These are phyloP conservation scores for Drosophila mauritiana DNA, from an alignment of 1,140 invertebrate species.

Conservation along the genomic window DNA sequence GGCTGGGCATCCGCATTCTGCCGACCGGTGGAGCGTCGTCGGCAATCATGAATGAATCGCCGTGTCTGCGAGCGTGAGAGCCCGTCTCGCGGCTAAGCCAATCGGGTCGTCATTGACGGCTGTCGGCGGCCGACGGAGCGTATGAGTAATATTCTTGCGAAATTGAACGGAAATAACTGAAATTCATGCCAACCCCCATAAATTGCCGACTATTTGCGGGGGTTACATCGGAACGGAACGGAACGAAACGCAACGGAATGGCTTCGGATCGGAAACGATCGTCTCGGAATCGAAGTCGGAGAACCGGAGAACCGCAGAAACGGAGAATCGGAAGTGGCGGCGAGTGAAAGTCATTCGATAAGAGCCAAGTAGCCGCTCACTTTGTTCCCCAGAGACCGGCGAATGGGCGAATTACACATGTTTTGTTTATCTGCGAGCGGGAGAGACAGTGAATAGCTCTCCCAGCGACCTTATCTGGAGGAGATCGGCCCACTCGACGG, in stretches of 20 bases:
- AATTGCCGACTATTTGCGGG: conserved; percentile 2
- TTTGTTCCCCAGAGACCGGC: conserved; percentile 22
- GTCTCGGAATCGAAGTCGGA: conserved; percentile 2
- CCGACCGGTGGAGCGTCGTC: neutral
- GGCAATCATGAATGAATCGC: conserved; percentile 62
- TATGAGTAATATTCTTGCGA: conserved; percentile 84
- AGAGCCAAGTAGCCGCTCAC: neutral
- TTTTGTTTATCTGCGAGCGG: conserved; percentile 52
- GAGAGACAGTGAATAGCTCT: neutral
- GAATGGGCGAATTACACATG: conserved; percentile 35
- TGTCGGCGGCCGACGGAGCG: conserved; percentile 30
- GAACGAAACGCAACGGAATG: neutral
- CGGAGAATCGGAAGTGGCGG: conserved; percentile 28
- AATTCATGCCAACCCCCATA: conserved; percentile 47
- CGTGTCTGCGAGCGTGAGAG: conserved; percentile 27
- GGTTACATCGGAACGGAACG: conserved; percentile 4
- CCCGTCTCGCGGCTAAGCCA: neutral
- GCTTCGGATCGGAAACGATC: no score
- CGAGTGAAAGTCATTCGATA: conserved; percentile 47
- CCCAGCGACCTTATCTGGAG: conserved; percentile 13
- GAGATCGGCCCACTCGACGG: conserved; percentile 10
- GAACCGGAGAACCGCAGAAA: neutral
- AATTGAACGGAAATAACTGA: conserved; percentile 83
- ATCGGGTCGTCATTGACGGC: conserved; percentile 36
- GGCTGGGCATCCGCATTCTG: conserved; percentile 14